A percentile compares a stretch with the other conserved stretches of the same genome.
phyloP scores from a whole-genome alignment of 2,888 invertebrate genomes.

The Chrysopilus asiliformis region DNA sequence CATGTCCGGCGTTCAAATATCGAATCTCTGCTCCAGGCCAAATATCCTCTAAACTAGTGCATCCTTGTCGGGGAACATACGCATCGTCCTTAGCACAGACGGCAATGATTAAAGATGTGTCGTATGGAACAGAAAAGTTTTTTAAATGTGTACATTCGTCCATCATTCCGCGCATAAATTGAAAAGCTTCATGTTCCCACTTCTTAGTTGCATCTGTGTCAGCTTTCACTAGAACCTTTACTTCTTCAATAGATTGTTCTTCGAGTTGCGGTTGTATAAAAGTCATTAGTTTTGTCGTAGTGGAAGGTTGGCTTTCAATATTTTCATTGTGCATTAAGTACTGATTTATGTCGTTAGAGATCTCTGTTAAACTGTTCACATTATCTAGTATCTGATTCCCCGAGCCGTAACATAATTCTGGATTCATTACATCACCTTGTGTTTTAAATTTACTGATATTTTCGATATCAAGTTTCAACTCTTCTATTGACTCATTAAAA shows the following conservation, averaged over 20 bases:
- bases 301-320: constrained; percentile 18
- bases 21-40: constrained; percentile 89
- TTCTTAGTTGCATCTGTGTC: constrained; percentile 50
- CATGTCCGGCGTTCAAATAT: constrained; percentile 80
- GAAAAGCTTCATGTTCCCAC: constrained; percentile 65
- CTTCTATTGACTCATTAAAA: constrained; percentile 41
- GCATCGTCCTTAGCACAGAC: constrained; percentile 83
- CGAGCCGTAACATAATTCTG: no score
- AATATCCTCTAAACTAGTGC: constrained; percentile 67
- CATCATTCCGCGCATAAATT: constrained; percentile 97
- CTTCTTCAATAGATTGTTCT: constrained; percentile 15
- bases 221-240: no score
- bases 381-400: constrained; percentile 22
- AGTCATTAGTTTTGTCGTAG: constrained; percentile 31
- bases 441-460: constrained; percentile 19
- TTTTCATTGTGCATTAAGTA: constrained; percentile 40
- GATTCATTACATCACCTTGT: constrained; percentile 30
- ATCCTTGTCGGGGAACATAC: constrained; percentile 78
- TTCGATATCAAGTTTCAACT: constrained; percentile 32
- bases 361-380: constrained; percentile 19
- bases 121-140: constrained; percentile 78
- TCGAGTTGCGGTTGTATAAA: constrained; percentile 19
- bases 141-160: constrained; percentile 95
- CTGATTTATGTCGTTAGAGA: constrained; percentile 39
- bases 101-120: constrained; percentile 81